A percentile compares a stretch with the other conserved stretches of the same genome.
These are phyloP conservation scores for Machimus rusticus DNA, from an alignment of 2,888 invertebrate species.

Conservation along the genomic window DNA sequence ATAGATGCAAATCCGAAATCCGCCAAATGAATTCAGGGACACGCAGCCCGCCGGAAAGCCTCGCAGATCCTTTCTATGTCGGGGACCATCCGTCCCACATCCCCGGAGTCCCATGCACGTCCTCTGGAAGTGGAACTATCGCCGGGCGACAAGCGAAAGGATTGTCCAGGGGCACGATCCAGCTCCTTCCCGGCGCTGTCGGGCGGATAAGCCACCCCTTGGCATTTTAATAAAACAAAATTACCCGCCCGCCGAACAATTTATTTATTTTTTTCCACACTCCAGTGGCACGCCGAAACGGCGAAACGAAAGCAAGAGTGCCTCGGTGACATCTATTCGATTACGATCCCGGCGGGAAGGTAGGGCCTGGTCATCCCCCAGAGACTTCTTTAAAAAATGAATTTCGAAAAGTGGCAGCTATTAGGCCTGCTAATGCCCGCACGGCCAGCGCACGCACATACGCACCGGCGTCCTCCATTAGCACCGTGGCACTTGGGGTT, in stretches of 20 bases:
- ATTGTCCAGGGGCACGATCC: neutral
- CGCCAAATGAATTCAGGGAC: conserved; percentile 60
- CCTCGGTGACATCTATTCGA: conserved; percentile 13
- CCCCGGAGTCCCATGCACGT: neutral
- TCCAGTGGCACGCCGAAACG: neutral
- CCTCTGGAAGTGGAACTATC: conserved; percentile 2
- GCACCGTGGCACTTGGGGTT: conserved; percentile 23
- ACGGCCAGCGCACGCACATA: conserved; percentile 8
- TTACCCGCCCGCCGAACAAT: conserved; percentile 11
- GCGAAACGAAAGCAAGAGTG: neutral
- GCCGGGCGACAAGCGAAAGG: neutral
- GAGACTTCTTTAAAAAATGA: conserved; percentile 41
- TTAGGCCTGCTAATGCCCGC: conserved; percentile 29
- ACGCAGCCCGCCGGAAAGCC: conserved; percentile 53
- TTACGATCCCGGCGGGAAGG: neutral
- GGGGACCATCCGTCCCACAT: conserved; percentile 11
- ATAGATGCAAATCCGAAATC: conserved; percentile 55
- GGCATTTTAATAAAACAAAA: conserved; percentile 29
- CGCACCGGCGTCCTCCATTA: conserved; percentile 30
- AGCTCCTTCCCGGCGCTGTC: neutral
- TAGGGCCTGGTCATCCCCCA: conserved; percentile 34
- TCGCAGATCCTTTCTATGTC: conserved; percentile 27
- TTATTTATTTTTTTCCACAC: neutral
- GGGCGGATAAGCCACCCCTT: neutral
- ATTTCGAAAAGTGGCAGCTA: conserved; percentile 42